Percentiles rank a stretch among this genome's conserved stretches.
phyloP scores from a whole-genome alignment of 2,888 invertebrate species.

The Amphipyra berbera region DNA sequence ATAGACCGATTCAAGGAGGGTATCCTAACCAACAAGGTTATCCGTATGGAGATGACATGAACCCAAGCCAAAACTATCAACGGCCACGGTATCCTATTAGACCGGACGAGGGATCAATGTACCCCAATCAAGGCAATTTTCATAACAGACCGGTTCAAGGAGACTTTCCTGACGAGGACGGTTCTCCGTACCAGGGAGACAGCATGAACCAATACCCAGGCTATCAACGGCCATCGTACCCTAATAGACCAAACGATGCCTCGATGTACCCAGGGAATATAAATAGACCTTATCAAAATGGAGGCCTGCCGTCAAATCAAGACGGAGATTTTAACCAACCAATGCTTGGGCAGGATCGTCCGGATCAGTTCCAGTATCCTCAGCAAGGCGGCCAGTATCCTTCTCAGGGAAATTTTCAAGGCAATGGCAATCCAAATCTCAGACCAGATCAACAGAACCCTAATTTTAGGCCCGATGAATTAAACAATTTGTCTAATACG shows the following conservation, averaged over 20 bases:
- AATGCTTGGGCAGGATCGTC: not conserved
- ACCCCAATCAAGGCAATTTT: slow-evolving; percentile 23
- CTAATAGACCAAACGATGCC: slow-evolving; percentile 18
- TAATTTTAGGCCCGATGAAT: slow-evolving; percentile 31
- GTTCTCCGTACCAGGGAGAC: slow-evolving; percentile 34
- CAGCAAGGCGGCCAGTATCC: slow-evolving; percentile 24
- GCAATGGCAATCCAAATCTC: slow-evolving; percentile 4
- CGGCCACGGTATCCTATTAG: slow-evolving; percentile 17
- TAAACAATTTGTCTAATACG: slow-evolving; percentile 25
- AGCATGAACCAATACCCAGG: slow-evolving; percentile 33
- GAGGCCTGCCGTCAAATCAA: slow-evolving; percentile 16
- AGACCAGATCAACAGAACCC: slow-evolving; percentile 7
- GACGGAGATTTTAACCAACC: slow-evolving; percentile 18
- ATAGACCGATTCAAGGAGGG: slow-evolving; percentile 15
- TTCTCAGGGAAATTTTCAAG: slow-evolving; percentile 34
- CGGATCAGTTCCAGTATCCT: slow-evolving; percentile 18
- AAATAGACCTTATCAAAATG: slow-evolving; percentile 30
- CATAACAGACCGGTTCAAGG: slow-evolving; percentile 24
- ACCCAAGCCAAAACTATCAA: slow-evolving; percentile 34
- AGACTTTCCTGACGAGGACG: slow-evolving; percentile 25
- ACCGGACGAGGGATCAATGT: slow-evolving; percentile 4
- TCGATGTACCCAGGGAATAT: slow-evolving; percentile 32
- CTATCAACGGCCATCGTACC: slow-evolving; percentile 32
- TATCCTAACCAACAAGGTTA: slow-evolving; percentile 21
- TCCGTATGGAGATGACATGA: slow-evolving; percentile 36